Percentiles rank a stretch among this genome's conserved stretches.
Evolutionary conservation across 2,888 invertebrate species (phyloP).

Genomic region (Lamproptera curius): DNA sequence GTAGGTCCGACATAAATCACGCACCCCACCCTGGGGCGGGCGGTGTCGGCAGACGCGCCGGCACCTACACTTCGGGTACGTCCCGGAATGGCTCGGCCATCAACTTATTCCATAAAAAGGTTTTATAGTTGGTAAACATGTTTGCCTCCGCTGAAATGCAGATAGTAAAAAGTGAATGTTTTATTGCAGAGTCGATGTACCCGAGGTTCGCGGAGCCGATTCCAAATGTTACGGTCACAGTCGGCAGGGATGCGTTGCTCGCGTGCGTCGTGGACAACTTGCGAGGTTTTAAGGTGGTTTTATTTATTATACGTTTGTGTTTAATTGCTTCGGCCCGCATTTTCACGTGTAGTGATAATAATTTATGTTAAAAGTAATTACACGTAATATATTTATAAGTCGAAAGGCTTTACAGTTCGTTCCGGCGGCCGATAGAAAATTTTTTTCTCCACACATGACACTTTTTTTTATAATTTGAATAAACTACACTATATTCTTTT

Average conservation of each 20-base stretch:
- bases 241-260: conserved; percentile 90
- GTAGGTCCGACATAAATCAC: conserved; percentile 65
- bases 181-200: conserved; percentile 80
- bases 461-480: too few species aligned
- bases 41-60: conserved; percentile 32
- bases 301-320: too few species aligned
- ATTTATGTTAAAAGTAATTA: too few species aligned
- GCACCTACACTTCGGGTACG: conserved; percentile 40
- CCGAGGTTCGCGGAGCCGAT: conserved; percentile 93
- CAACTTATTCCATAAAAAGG: conserved; percentile 39
- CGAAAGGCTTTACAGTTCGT: too few species aligned
- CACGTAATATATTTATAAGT: too few species aligned
- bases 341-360: too few species aligned
- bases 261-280: conserved; percentile 94
- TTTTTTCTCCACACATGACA: too few species aligned
- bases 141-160: conserved; percentile 33
- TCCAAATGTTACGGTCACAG: conserved; percentile 93
- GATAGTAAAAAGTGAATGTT: conserved; percentile 21
- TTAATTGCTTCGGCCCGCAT: too few species aligned
- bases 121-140: conserved; percentile 59
- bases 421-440: too few species aligned
- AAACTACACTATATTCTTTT: too few species aligned
- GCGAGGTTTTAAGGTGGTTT: conserved; percentile 86
- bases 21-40: conserved; percentile 41
- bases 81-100: conserved; percentile 21